Evolutionary conservation across 23 tunicate species (phyloP).

Genomic region (Pegea sp.): DNA sequence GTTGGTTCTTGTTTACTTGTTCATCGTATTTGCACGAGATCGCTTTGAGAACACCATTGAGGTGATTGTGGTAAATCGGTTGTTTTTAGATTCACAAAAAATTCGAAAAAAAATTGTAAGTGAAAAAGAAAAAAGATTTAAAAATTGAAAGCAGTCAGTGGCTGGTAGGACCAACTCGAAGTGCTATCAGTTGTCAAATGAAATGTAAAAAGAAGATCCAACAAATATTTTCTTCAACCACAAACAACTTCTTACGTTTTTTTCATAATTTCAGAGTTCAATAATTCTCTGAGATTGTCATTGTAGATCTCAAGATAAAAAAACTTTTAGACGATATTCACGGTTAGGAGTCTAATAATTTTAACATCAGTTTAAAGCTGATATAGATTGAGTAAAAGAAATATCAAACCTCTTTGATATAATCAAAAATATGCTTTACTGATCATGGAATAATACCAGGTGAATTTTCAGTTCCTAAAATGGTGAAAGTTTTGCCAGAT

Average conservation of each 20-base stretch:
- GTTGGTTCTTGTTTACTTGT: too few species aligned
- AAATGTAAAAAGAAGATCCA: constrained; percentile 4
- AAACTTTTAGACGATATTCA: constrained; percentile 50
- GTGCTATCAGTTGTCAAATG: constrained; percentile 62
- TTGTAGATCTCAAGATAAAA: constrained; percentile 64
- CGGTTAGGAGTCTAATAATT: constrained; percentile 50
- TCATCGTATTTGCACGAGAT: too few species aligned
- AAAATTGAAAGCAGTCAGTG: neutral
- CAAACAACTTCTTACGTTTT: constrained; percentile 2
- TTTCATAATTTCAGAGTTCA: constrained; percentile 29
- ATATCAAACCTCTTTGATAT: constrained; percentile 43
- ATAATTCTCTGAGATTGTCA: too few species aligned
- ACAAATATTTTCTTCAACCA: constrained; percentile 1
- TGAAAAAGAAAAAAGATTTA: constrained; percentile 11
- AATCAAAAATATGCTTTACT: constrained; percentile 34
- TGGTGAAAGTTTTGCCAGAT: too few species aligned
- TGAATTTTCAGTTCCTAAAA: constrained; percentile 39
- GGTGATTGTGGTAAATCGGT: too few species aligned
- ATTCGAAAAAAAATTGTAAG: too few species aligned
- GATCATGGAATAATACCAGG: constrained; percentile 63
- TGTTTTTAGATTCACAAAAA: too few species aligned
- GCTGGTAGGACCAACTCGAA: constrained; percentile 16
- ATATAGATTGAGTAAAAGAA: neutral
- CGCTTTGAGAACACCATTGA: too few species aligned
- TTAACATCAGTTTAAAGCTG: neutral